A percentile compares a stretch with the other conserved stretches of the same genome.
phyloP scores from a whole-genome alignment of 1,140 invertebrate genomes.

The Acromyrmex echinatior region DNA sequence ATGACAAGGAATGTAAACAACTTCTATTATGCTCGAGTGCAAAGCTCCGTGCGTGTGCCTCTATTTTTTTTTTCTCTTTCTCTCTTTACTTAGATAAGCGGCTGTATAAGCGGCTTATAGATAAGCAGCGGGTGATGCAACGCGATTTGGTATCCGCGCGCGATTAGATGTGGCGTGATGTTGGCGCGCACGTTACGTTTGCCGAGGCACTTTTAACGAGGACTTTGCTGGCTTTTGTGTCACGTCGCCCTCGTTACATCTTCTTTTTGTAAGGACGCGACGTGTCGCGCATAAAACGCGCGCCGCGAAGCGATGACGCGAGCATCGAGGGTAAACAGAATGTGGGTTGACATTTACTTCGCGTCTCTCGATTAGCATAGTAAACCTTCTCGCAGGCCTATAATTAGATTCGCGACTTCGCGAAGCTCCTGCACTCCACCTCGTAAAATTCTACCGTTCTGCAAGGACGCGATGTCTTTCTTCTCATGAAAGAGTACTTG shows the following conservation, averaged over 20 bases:
- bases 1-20: constrained; percentile 24
- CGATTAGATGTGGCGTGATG: neutral
- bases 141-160: neutral
- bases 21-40: neutral
- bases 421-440: constrained; percentile 59
- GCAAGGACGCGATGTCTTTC: neutral
- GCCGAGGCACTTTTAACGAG: constrained; percentile 63
- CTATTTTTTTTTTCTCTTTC: no score
- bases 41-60: neutral
- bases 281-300: constrained; percentile 51
- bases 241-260: constrained; percentile 13
- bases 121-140: constrained; percentile 4
- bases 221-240: constrained; percentile 68
- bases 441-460: neutral
- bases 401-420: constrained; percentile 81
- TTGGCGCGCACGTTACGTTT: constrained; percentile 43
- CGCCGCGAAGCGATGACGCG: constrained; percentile 55
- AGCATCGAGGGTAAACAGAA: constrained; percentile 72
- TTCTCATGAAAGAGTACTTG: neutral
- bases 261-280: constrained; percentile 52
- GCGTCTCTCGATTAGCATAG: constrained; percentile 79
- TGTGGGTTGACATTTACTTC: constrained; percentile 79
- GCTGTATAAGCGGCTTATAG: constrained; percentile 5
- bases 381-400: constrained; percentile 76
- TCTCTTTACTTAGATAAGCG: neutral